Base-by-base conservation (phyloP, 2,888 invertebrate genomes). In the Uropetala carovei region DNA sequence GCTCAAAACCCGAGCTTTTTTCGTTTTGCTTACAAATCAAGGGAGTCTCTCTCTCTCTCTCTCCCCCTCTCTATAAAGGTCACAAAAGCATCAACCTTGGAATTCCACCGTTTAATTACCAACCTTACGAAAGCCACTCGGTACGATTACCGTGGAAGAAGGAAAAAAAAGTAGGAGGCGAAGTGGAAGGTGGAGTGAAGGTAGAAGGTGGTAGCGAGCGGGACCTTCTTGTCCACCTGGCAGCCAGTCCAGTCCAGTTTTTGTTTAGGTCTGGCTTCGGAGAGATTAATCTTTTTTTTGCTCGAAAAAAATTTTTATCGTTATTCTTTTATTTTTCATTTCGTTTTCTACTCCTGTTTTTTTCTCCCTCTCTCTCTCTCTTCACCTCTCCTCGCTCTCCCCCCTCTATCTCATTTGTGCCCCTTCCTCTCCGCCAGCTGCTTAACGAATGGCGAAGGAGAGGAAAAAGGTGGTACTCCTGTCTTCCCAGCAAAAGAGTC, bases 51-150 rank as follows among this genome's bases (percentile, higher is more conserved):
- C n/a, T n/a, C n/a, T n/a, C n/a, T n/a, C n/a, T n/a, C n/a, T n/a
- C n/a, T n/a, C n/a, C n/a, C n/a, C n/a, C n/a, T n/a, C n/a, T 43
- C 43, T 43, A 43, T 43, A 27, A 75, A 27, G 22, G 75, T 22
- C 68, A 43, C 43, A 68, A 86, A 86, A 60, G 60, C 18, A 30
- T 30, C 18, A 18, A 59, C 86, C 86, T 59, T 13, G 60, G 89
- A n/a, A 64, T 68, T 68, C 89, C 68, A 59, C 59, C 86, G 86
- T 64, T 89, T 68, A 89, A 89, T 89, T 89, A 89, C 60, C 60
- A 64, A 64, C 59, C 86, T 59, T 16, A 27, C 22, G 16, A 30
- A 27, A 59, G 89, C n/a, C n/a, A 68, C 30, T 30, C n/a, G n/a
- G 7, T 11, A n/a, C 30, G 64, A 89, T 64, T 89, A 64, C 43